A percentile compares a stretch with the other conserved stretches of the same genome.
Evolutionary conservation across 2,888 invertebrate species (phyloP).

Genomic region (Machimus rusticus): DNA sequence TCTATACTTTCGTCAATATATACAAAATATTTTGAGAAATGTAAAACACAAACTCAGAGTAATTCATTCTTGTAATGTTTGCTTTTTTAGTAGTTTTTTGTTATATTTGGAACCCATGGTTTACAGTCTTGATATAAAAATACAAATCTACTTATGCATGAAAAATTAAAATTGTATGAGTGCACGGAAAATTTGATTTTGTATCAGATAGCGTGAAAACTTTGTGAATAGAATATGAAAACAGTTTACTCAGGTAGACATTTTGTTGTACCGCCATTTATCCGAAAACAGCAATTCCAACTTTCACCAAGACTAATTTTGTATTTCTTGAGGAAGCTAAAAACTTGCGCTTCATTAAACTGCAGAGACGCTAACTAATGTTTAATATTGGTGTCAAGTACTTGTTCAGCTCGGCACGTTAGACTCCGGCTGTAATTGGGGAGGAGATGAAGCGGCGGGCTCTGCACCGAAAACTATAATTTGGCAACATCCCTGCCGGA

Average conservation of each 20-base stretch:
- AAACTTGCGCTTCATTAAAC: slow-evolving; percentile 31
- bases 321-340: slow-evolving; percentile 12
- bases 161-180: background rate
- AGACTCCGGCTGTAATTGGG: slow-evolving; percentile 8
- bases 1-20: background rate
- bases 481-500: slow-evolving; percentile 45
- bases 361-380: background rate
- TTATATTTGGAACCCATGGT: background rate
- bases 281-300: background rate
- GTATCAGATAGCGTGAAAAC: background rate
- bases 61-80: background rate
- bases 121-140: background rate
- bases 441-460: background rate
- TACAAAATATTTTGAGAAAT: background rate
- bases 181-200: background rate
- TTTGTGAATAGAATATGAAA: background rate
- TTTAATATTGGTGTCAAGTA: slow-evolving; percentile 33
- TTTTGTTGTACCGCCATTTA: background rate
- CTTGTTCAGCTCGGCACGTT: slow-evolving; percentile 13
- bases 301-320: slow-evolving; percentile 10
- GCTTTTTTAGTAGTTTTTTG: background rate
- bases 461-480: slow-evolving; percentile 18
- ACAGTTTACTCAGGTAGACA: background rate
- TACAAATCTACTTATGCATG: background rate
- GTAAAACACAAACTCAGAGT: background rate